A percentile compares a stretch with the other conserved stretches of the same genome.
Conservation (phyloP, 2,888 invertebrate species). For the Incurvaria masculella region DNA sequence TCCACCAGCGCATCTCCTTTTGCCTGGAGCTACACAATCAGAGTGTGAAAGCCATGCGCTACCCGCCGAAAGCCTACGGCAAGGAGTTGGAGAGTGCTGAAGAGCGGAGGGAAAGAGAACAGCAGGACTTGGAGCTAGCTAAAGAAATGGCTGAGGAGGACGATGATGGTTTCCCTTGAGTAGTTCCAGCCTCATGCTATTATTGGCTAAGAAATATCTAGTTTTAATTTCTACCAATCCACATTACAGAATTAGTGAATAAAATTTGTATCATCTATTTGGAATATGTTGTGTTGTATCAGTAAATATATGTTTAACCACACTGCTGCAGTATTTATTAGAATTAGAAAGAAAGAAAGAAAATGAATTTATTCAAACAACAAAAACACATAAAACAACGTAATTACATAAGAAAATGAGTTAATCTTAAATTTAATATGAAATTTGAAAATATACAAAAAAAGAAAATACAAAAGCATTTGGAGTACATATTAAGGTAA, state of each 20-base stretch:
- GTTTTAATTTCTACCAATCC: background rate
- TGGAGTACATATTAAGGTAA: too few relatives aligned
- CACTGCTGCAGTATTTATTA: too few relatives aligned
- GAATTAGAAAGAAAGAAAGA: too few relatives aligned
- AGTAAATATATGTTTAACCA: too few relatives aligned
- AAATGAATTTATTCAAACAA: too few relatives aligned
- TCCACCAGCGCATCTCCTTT: constrained; percentile 96
- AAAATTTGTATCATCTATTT: background rate
- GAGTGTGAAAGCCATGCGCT: constrained; percentile 99
- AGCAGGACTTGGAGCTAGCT: constrained; percentile 98
- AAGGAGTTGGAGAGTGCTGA: constrained; percentile 97
- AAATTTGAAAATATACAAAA: too few relatives aligned
- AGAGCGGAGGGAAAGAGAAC: constrained; percentile 92
- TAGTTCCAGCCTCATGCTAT: background rate
- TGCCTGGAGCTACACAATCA: constrained; percentile 98
- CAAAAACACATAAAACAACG: too few relatives aligned
- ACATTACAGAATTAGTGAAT: too few relatives aligned
- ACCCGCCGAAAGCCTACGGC: constrained; percentile 98
- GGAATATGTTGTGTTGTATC: too few relatives aligned
- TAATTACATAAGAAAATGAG: too few relatives aligned
- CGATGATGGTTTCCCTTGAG: constrained; percentile 78
- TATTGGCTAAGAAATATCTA: background rate
- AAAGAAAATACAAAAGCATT: too few relatives aligned
- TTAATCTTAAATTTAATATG: too few relatives aligned
- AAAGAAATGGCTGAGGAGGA: constrained; percentile 99